phyloP scores from a whole-genome alignment of 2,797 vertebrate species.

The Potorous gilbertii region DNA sequence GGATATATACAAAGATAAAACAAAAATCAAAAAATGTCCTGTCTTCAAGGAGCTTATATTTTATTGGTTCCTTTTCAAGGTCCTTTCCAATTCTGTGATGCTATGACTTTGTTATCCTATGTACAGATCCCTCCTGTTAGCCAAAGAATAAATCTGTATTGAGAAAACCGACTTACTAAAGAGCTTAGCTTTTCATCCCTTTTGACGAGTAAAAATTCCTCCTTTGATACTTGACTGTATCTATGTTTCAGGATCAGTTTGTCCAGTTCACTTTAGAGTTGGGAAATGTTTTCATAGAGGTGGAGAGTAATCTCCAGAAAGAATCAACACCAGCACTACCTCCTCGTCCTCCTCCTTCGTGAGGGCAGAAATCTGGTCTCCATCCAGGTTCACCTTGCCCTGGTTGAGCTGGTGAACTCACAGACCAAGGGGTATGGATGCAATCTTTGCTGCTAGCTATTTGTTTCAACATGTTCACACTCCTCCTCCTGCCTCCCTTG shows the following conservation, averaged over 20 bases:
- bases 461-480: slow-evolving; percentile 54
- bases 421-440: not conserved
- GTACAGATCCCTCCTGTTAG: not conserved
- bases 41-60: not conserved
- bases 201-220: slow-evolving; percentile 15
- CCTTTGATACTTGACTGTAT: not conserved
- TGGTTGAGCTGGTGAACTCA: slow-evolving; percentile 58
- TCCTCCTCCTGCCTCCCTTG: not conserved
- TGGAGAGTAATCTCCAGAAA: slow-evolving; percentile 44
- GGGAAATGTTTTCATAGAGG: not conserved
- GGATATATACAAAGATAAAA: not conserved
- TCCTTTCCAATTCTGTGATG: not conserved
- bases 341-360: not conserved
- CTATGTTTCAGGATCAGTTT: not conserved
- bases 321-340: slow-evolving; percentile 30
- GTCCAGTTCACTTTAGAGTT: not conserved
- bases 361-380: slow-evolving; percentile 42
- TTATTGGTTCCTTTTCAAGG: not conserved
- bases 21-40: not conserved
- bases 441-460: not conserved
- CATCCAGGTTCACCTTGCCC: slow-evolving; percentile 45
- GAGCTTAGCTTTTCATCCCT: not conserved
- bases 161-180: not conserved
- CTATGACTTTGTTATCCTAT: not conserved
- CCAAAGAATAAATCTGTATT: not conserved